phyloP scores from a whole-genome alignment of 1,140 invertebrate genomes.

The Spodoptera frugiperda region DNA sequence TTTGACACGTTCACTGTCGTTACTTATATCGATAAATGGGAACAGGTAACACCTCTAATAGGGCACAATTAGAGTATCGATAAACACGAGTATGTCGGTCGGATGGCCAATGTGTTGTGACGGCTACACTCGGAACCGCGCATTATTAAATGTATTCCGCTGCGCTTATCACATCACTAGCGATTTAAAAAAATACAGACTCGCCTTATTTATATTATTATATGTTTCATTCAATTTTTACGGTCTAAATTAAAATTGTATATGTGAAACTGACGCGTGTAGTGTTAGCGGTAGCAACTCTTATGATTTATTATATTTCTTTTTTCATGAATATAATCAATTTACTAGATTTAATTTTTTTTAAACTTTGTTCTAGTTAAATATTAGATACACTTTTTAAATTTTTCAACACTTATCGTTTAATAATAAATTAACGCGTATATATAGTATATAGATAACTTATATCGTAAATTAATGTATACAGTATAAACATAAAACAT shows the following conservation, averaged over 20 bases:
- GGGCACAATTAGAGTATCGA: slow-evolving; percentile 43
- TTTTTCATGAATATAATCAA: too few species aligned
- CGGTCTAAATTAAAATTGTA: slow-evolving; percentile 23
- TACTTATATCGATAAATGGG: background rate
- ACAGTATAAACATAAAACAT: background rate
- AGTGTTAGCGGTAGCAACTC: background rate
- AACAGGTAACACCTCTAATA: slow-evolving; percentile 26
- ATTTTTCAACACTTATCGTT: too few species aligned
- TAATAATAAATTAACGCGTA: too few species aligned
- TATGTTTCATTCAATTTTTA: slow-evolving; percentile 28
- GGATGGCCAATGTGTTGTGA: slow-evolving; percentile 33
- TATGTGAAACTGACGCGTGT: slow-evolving; percentile 13
- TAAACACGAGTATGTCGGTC: slow-evolving; percentile 38
- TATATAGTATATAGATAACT: background rate
- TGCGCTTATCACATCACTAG: slow-evolving; percentile 41
- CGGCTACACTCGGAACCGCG: slow-evolving; percentile 6
- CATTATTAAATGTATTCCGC: slow-evolving; percentile 43
- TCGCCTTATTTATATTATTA: background rate
- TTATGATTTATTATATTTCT: background rate
- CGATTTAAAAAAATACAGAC: background rate
- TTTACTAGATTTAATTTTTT: too few species aligned
- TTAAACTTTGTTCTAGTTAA: too few species aligned
- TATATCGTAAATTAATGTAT: background rate
- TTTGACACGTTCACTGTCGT: slow-evolving; percentile 32
- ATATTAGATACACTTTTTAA: too few species aligned